These are phyloP conservation scores for Nomada lathburiana DNA, from an alignment of 2,888 invertebrate genomes.

Conservation along the genomic window DNA sequence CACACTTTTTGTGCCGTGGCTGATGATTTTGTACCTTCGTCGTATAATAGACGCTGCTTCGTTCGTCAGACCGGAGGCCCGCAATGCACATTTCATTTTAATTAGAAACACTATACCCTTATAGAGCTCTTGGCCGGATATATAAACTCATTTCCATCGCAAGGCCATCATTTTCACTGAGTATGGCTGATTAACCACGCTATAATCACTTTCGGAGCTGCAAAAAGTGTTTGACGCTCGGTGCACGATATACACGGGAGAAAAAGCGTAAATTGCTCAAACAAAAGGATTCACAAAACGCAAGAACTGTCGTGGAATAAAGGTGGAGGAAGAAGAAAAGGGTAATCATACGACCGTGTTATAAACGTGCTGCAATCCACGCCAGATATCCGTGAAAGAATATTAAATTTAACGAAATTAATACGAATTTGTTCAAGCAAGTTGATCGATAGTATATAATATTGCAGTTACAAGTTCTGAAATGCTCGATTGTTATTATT, in stretches of 20 bases:
- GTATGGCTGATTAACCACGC: not conserved
- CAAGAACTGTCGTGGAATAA: not conserved
- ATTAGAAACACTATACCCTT: conserved; percentile 12
- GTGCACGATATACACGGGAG: not conserved
- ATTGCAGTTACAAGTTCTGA: too few relatives aligned
- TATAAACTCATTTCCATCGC: conserved; percentile 12
- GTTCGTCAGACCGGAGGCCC: not conserved
- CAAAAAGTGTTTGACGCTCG: not conserved
- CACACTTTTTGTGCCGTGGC: not conserved
- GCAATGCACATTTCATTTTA: conserved; percentile 9
- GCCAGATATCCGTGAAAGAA: not conserved
- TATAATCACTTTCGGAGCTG: conserved; percentile 5
- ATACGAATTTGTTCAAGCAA: too few relatives aligned
- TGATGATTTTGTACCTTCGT: conserved; percentile 2
- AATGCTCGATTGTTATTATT: too few relatives aligned
- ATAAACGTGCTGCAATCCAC: not conserved
- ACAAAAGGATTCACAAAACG: not conserved
- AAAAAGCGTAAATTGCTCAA: not conserved
- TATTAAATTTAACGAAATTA: not conserved
- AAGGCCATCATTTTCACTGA: conserved; percentile 18
- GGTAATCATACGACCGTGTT: not conserved
- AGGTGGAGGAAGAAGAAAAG: not conserved
- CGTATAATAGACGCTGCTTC: conserved; percentile 2
- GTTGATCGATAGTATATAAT: too few relatives aligned
- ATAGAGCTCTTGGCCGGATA: not conserved